These are phyloP conservation scores for Parapsyche elsis DNA, from an alignment of 1,140 invertebrate genomes.

Conservation along the genomic window DNA sequence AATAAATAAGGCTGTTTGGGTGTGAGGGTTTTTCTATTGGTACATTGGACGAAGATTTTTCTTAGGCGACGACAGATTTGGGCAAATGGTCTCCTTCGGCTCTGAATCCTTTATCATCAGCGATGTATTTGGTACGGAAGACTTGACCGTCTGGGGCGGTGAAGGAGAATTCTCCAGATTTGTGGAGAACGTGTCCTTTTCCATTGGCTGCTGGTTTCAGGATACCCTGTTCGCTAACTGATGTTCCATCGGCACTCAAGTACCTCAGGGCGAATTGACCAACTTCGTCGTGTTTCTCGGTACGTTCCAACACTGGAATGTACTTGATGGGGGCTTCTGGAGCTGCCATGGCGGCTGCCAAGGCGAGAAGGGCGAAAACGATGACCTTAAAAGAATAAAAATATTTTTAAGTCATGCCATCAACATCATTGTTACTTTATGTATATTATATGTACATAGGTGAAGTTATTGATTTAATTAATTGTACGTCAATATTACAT, in stretches of 20 bases:
- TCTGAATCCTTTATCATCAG: constrained; percentile 61
- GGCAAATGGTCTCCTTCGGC: constrained; percentile 63
- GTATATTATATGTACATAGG: too few species aligned
- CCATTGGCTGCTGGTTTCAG: constrained; percentile 58
- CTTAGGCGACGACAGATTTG: constrained; percentile 50
- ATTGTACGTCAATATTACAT: too few species aligned
- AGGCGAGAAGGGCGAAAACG: not conserved
- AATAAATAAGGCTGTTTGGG: not conserved
- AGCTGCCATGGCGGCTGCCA: constrained; percentile 20
- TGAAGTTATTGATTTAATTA: not conserved
- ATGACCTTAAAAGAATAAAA: too few species aligned
- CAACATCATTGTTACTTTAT: too few species aligned
- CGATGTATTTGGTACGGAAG: constrained; percentile 61
- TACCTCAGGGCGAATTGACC: constrained; percentile 64
- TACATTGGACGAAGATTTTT: not conserved
- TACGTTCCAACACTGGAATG: constrained; percentile 55
- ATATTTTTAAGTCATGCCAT: too few species aligned
- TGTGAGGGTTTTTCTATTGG: not conserved
- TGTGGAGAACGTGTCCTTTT: constrained; percentile 58
- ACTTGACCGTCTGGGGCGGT: constrained; percentile 60
- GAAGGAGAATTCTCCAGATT: constrained; percentile 59
- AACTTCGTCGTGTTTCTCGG: constrained; percentile 61
- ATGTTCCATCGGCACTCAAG: constrained; percentile 61
- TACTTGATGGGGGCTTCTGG: constrained; percentile 22
- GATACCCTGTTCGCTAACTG: constrained; percentile 60